Percentiles rank a stretch among this genome's conserved stretches.
Conservation (phyloP, 2,888 invertebrate genomes). For the Cryptosula pallasiana region DNA sequence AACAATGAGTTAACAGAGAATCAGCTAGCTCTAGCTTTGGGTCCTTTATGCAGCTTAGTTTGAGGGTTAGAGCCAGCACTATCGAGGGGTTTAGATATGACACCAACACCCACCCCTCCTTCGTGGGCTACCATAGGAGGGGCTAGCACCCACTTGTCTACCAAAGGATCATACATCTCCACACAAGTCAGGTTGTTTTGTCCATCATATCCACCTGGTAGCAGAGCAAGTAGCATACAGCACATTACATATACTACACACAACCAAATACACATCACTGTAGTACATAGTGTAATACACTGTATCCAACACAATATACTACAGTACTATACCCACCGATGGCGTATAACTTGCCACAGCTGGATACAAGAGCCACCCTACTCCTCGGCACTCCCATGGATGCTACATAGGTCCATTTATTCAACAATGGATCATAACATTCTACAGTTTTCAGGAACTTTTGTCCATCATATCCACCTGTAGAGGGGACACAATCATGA, state of each 20-base stretch:
- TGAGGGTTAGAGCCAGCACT: not conserved
- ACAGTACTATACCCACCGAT: slow-evolving; percentile 43
- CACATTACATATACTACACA: no score
- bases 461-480: slow-evolving; percentile 70
- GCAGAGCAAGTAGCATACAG: not conserved
- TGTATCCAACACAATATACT: no score
- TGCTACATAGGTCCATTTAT: slow-evolving; percentile 71
- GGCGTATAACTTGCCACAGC: slow-evolving; percentile 70
- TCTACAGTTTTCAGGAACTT: slow-evolving; percentile 77
- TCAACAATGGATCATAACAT: slow-evolving; percentile 69
- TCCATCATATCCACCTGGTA: slow-evolving; percentile 68
- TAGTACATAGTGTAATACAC: no score
- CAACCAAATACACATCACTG: no score
- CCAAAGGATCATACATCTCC: slow-evolving; percentile 72
- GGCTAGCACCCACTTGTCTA: slow-evolving; percentile 57
- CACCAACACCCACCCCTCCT: slow-evolving; percentile 83
- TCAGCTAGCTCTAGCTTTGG: not conserved
- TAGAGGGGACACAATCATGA: not conserved
- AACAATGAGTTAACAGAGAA: not conserved
- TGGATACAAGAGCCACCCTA: slow-evolving; percentile 74
- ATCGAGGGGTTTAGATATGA: slow-evolving; percentile 59
- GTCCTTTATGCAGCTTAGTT: not conserved
- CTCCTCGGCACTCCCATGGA: slow-evolving; percentile 78
- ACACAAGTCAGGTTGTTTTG: slow-evolving; percentile 74
- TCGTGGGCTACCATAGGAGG: slow-evolving; percentile 79